phyloP scores from a whole-genome alignment of 2,797 vertebrate genomes.

The Chaenodraco wilsoni region DNA sequence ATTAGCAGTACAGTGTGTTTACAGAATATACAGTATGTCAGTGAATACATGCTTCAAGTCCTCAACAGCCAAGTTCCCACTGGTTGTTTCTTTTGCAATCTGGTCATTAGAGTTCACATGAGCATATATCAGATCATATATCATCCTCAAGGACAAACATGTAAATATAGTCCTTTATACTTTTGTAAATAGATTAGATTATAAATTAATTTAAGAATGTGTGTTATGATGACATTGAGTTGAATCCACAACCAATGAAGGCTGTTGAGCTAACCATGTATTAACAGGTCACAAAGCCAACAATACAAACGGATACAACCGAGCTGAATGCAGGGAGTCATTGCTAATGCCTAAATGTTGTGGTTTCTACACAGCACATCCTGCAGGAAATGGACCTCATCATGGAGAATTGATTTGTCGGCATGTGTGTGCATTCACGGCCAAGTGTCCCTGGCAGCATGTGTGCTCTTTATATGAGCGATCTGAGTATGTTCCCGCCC shows the following conservation, averaged over 20 bases:
- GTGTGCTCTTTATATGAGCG: slow-evolving; percentile 8
- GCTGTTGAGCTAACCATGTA: background rate
- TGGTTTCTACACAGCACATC: slow-evolving; percentile 36
- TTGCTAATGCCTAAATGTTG: slow-evolving; percentile 32
- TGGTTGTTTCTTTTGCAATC: too few relatives aligned
- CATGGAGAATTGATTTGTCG: slow-evolving; percentile 37
- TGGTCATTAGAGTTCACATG: too few relatives aligned
- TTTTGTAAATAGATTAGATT: too few relatives aligned
- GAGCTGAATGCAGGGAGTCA: slow-evolving; percentile 24
- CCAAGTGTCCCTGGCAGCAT: background rate
- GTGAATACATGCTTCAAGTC: too few relatives aligned
- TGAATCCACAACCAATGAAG: background rate
- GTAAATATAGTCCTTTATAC: too few relatives aligned
- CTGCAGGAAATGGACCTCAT: slow-evolving; percentile 59
- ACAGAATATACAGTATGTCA: too few relatives aligned
- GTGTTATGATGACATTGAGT: background rate
- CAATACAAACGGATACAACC: background rate
- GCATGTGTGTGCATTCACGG: slow-evolving; percentile 20
- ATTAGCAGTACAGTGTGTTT: too few relatives aligned
- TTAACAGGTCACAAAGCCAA: too few relatives aligned
- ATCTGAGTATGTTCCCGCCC: slow-evolving; percentile 26
- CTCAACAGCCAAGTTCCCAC: too few relatives aligned
- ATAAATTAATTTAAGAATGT: background rate
- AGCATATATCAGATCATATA: too few relatives aligned
- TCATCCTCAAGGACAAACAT: too few relatives aligned